Percentiles rank a stretch among this genome's conserved stretches.
phyloP scores from a whole-genome alignment of 2,797 vertebrate species.

The Amphiprion clarkii region DNA sequence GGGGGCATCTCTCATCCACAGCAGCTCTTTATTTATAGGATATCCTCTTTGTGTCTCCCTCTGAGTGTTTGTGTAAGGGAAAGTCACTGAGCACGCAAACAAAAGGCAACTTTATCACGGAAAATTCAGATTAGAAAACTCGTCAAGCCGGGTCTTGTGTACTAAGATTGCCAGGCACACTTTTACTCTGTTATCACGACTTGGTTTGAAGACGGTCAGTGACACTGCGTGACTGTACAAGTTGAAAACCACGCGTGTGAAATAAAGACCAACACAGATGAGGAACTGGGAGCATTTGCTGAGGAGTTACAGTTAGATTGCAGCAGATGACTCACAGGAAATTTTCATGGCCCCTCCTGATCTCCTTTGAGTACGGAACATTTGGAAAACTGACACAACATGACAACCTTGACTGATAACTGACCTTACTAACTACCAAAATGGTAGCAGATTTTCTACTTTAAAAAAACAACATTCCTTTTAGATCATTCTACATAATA shows the following conservation, averaged over 20 bases:
- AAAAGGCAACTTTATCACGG: neutral
- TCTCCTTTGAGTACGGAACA: no score
- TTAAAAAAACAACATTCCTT: no score
- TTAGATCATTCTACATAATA: neutral
- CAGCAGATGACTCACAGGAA: neutral
- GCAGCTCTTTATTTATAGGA: slow-evolving; percentile 58
- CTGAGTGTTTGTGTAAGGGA: slow-evolving; percentile 22
- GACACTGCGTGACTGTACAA: neutral
- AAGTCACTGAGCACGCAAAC: neutral
- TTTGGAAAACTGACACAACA: no score
- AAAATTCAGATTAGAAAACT: neutral
- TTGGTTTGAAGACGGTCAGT: no score
- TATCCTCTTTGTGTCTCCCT: slow-evolving; percentile 28
- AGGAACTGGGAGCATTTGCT: slow-evolving; percentile 1
- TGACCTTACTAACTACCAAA: no score
- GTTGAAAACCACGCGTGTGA: neutral
- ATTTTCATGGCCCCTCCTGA: neutral
- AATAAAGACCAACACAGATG: neutral
- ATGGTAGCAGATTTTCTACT: neutral
- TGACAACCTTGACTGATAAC: no score
- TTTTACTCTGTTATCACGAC: neutral
- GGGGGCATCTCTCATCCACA: slow-evolving; percentile 44
- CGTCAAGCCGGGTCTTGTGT: neutral
- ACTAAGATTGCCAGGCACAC: no score
- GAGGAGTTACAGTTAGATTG: neutral